Base-by-base conservation (phyloP, 2,888 invertebrate genomes). In the Scaptomyza cyrtandrae region DNA sequence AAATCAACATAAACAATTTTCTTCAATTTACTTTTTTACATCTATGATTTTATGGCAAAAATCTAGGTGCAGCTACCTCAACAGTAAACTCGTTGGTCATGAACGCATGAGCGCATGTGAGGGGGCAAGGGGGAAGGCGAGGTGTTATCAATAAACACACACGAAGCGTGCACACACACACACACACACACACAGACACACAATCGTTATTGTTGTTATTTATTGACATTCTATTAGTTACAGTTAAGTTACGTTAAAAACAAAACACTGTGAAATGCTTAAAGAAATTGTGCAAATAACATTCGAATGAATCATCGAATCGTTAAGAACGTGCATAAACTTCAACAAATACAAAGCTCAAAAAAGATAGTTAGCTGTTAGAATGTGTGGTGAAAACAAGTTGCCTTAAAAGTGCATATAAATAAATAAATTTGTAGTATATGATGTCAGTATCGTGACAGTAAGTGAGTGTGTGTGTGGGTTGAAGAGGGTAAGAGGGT, bases 391-490 rank as follows among this genome's bases (percentile, higher is more conserved):
- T 24, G 24, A 29, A 5, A 29, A 29, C 76, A 67, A 78, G 70
- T 78, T 78, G 78, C 72, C 89, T 84, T 80, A 66, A 76, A 86
- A 86, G 81, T 87, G 87, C 88, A 83, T 83, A 74, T 68, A 78
- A 66, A 77, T 78, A 73, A 78, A 66, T 63, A 78, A 67, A 83
- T 63, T 75, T 65, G 87, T 10, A 33, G 10, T 87, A 67, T 69
- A 84, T 88, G 84, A 84, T 88, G 84, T 84, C 84, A 84, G 75
- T 10, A 78, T 46, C 59, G 14, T 37, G 27, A n/a, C n/a, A n/a
- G n/a, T n/a, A n/a, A n/a, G n/a, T n/a, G n/a, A n/a, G n/a, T n/a
- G n/a, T n/a, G n/a, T n/a, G n/a, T n/a, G n/a, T n/a, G n/a, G n/a
- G n/a, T n/a, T n/a, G n/a, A n/a, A n/a, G n/a, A n/a, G n/a, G n/a